Evolutionary conservation across 2,888 invertebrate genomes (phyloP).

Genomic region (Eutolmus rufibarbis): DNA sequence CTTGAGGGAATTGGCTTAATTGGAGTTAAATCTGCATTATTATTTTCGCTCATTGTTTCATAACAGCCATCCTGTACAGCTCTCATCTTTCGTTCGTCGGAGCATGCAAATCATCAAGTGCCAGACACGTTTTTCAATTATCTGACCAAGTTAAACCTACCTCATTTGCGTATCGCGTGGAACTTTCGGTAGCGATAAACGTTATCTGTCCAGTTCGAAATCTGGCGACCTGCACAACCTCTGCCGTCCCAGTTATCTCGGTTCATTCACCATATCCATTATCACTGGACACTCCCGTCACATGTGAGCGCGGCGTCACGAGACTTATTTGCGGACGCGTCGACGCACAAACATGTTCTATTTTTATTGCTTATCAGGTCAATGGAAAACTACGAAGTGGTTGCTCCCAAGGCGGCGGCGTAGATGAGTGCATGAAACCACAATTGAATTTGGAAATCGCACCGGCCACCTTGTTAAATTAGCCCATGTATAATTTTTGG

Average conservation of each 20-base stretch:
- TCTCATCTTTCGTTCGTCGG: neutral
- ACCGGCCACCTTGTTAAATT: neutral
- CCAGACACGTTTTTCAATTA: neutral
- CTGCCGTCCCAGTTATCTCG: neutral
- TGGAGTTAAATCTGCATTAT: neutral
- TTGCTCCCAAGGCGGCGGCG: neutral
- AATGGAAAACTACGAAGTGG: neutral
- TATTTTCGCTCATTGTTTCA: neutral
- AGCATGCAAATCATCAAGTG: neutral
- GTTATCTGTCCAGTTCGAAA: neutral
- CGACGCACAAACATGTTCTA: neutral
- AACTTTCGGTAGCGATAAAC: neutral
- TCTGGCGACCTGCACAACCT: neutral
- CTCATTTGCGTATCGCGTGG: neutral
- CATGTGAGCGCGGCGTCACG: neutral
- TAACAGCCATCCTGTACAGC: neutral
- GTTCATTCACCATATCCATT: neutral
- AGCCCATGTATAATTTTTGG: neutral
- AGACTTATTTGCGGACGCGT: neutral
- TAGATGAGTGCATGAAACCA: neutral
- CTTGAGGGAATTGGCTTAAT: neutral
- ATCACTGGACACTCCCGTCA: neutral
- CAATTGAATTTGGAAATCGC: neutral
- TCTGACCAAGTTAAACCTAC: neutral
- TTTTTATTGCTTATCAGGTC: neutral